Evolutionary conservation across 2,797 vertebrate genomes (phyloP).

Genomic region (Eospalax fontanierii): DNA sequence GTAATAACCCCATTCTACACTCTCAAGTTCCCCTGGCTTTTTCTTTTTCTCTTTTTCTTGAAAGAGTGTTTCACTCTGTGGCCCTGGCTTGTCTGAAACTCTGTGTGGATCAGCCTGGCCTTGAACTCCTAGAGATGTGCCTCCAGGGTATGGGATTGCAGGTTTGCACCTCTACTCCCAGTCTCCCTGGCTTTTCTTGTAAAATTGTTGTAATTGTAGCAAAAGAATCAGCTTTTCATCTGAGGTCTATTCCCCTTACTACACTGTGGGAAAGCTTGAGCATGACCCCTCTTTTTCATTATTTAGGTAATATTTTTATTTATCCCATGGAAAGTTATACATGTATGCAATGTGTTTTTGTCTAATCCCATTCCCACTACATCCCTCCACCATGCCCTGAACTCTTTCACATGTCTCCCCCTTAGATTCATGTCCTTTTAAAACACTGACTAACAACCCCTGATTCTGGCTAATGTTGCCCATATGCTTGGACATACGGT

Average conservation of each 20-base stretch:
- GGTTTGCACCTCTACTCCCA: too few species aligned
- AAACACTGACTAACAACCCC: too few species aligned
- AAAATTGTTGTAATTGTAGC: neutral
- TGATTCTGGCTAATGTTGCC: neutral
- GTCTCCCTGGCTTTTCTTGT: neutral
- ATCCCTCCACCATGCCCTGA: neutral
- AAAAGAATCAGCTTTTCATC: neutral
- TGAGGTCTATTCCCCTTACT: neutral
- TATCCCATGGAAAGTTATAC: neutral
- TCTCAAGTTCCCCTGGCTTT: too few species aligned
- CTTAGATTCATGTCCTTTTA: neutral
- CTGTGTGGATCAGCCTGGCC: too few species aligned
- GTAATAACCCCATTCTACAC: neutral
- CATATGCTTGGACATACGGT: neutral
- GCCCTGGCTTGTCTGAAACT: too few species aligned
- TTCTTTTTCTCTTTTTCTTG: too few species aligned
- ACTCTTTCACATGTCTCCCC: neutral
- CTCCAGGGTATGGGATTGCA: too few species aligned
- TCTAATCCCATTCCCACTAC: neutral
- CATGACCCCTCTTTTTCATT: neutral
- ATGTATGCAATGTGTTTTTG: neutral
- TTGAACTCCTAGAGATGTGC: too few species aligned
- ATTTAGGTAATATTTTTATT: neutral
- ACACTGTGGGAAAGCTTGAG: neutral
- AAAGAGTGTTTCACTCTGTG: too few species aligned